phyloP scores from a whole-genome alignment of 2,888 invertebrate species.

The Rhaphigaster nebulosa region DNA sequence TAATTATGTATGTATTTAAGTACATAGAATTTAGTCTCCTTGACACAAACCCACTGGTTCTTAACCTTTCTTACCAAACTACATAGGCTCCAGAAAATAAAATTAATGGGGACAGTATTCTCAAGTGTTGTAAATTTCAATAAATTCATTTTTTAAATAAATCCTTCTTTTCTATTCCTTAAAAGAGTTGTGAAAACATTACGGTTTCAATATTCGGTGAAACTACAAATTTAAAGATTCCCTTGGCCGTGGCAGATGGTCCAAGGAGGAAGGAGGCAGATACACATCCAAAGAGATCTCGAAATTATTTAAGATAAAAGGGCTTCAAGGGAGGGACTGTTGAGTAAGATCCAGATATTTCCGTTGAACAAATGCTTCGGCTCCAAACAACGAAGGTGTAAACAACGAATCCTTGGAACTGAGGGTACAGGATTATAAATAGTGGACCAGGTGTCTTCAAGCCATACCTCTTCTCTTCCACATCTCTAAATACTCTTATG shows the following conservation, averaged over 20 bases:
- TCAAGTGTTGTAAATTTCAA: no score
- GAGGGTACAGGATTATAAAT: background rate
- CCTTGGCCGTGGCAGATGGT: background rate
- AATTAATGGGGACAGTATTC: no score
- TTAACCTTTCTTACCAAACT: no score
- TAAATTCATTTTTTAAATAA: no score
- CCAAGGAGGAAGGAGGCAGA: background rate
- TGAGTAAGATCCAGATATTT: conserved; percentile 55
- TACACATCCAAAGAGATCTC: background rate
- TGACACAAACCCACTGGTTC: no score
- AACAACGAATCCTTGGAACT: conserved; percentile 27
- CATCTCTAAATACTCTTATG: background rate
- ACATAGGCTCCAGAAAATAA: no score
- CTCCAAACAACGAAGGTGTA: conserved; percentile 53
- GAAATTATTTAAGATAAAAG: background rate
- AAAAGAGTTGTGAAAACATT: no score
- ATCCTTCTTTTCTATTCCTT: no score
- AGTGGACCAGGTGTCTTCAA: background rate
- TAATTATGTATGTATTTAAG: no score
- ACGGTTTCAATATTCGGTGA: no score
- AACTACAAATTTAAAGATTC: background rate
- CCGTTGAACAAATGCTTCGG: conserved; percentile 49
- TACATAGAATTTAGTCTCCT: no score
- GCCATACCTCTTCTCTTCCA: background rate
- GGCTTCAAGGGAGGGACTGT: background rate